phyloP scores from a whole-genome alignment of 2,888 invertebrate species.

The Campoplex nolae region DNA sequence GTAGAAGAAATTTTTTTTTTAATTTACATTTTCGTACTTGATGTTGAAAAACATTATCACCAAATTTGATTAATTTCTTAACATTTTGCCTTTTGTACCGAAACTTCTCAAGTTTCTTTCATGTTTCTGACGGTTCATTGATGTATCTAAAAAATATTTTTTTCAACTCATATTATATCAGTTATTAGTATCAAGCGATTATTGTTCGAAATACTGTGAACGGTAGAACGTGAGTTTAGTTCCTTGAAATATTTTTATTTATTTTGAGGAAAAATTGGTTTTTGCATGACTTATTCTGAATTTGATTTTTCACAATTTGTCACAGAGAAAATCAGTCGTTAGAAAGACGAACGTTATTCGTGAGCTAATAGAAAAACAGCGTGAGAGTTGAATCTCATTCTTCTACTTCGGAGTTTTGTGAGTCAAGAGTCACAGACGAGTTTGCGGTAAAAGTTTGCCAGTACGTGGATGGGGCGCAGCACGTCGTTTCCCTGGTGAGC shows the following conservation, averaged over 20 bases:
- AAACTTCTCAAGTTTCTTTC: background rate
- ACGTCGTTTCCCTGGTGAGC: constrained; percentile 21
- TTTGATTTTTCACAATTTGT: background rate
- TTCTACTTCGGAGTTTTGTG: constrained; percentile 30
- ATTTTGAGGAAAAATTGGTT: background rate
- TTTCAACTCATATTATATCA: background rate
- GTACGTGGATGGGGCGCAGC: background rate
- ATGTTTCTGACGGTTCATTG: background rate
- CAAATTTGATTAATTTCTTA: too few relatives aligned
- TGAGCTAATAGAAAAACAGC: background rate
- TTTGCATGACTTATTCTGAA: background rate
- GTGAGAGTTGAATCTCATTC: background rate
- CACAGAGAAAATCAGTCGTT: background rate
- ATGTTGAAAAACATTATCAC: too few relatives aligned
- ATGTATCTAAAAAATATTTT: background rate
- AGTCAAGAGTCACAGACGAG: constrained; percentile 27
- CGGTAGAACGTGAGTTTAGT: background rate
- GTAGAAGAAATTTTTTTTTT: too few relatives aligned
- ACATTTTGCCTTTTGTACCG: too few relatives aligned
- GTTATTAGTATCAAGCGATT: background rate
- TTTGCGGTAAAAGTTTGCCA: constrained; percentile 51
- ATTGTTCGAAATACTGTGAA: background rate
- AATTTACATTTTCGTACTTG: too few relatives aligned
- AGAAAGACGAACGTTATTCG: background rate
- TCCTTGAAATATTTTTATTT: background rate